Evolutionary conservation across 2,888 invertebrate genomes (phyloP).

Genomic region (Melanophora roralis): DNA sequence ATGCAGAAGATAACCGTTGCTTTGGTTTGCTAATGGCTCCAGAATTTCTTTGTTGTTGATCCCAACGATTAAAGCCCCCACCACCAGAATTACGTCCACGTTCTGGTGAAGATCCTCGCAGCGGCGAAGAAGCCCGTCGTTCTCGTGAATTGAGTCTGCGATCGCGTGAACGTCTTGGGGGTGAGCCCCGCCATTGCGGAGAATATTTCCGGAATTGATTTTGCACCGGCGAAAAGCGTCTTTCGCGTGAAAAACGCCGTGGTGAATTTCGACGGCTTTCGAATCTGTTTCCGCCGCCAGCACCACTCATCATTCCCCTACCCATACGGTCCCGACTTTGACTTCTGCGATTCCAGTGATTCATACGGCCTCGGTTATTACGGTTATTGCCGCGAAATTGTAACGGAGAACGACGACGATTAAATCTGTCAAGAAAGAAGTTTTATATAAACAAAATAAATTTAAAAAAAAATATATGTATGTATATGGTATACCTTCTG

Average conservation of each 20-base stretch:
- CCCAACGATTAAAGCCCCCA: conserved; percentile 71
- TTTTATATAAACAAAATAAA: not conserved
- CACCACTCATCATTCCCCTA: conserved; percentile 61
- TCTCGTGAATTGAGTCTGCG: conserved; percentile 64
- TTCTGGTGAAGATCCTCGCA: conserved; percentile 66
- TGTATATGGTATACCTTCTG: conserved; percentile 76
- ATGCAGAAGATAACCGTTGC: conserved; percentile 67
- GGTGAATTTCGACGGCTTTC: conserved; percentile 67
- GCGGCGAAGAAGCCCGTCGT: conserved; percentile 71
- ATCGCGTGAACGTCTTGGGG: conserved; percentile 69
- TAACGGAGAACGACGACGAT: conserved; percentile 72
- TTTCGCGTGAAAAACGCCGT: conserved; percentile 70
- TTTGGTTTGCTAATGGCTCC: conserved; percentile 57
- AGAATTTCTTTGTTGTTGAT: conserved; percentile 63
- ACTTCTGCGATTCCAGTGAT: conserved; percentile 72
- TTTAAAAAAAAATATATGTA: too few species aligned
- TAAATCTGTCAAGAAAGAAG: conserved; percentile 67
- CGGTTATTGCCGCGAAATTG: conserved; percentile 69
- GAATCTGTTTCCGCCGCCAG: conserved; percentile 59
- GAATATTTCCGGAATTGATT: conserved; percentile 73
- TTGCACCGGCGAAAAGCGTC: conserved; percentile 69
- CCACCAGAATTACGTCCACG: conserved; percentile 46
- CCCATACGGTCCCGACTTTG: conserved; percentile 70
- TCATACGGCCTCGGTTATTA: conserved; percentile 70
- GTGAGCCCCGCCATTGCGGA: conserved; percentile 72